Conservation (phyloP, 2,113 vertebrate genomes). For the Falcunculus frontatus region DNA sequence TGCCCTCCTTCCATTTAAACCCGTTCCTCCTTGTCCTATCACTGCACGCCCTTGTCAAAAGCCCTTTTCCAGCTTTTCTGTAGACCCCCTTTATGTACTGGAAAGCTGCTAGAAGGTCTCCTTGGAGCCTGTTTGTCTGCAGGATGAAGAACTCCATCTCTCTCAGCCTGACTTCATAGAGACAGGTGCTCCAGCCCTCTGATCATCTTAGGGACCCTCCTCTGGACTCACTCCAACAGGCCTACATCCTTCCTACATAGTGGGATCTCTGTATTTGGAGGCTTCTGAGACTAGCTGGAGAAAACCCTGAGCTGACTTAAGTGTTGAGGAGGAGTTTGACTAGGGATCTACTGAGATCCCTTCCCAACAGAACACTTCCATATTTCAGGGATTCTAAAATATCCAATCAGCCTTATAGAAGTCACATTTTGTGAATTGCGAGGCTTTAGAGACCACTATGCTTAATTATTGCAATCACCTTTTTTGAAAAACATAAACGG, state of each 20-base stretch:
- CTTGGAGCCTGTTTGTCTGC: background rate
- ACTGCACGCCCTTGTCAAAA: background rate
- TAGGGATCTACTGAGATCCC: background rate
- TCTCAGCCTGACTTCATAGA: background rate
- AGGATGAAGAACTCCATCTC: background rate
- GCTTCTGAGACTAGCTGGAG: accelerated
- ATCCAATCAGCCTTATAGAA: background rate
- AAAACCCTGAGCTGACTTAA: background rate
- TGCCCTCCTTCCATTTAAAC: background rate
- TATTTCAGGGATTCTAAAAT: background rate
- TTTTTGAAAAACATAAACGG: background rate
- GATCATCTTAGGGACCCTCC: background rate
- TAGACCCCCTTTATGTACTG: too few relatives aligned
- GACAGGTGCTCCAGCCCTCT: background rate
- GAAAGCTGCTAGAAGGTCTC: background rate
- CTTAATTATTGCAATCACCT: background rate
- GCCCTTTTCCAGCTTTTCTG: background rate
- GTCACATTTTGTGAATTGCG: background rate
- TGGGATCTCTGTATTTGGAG: background rate
- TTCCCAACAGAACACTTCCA: background rate
- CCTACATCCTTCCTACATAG: background rate
- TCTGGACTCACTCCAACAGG: background rate
- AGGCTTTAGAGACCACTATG: background rate
- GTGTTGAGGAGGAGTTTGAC: background rate
- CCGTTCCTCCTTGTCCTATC: too few relatives aligned